These are phyloP conservation scores for Tenthredo scrophulariae DNA, from an alignment of 2,888 invertebrate species.

Conservation along the genomic window DNA sequence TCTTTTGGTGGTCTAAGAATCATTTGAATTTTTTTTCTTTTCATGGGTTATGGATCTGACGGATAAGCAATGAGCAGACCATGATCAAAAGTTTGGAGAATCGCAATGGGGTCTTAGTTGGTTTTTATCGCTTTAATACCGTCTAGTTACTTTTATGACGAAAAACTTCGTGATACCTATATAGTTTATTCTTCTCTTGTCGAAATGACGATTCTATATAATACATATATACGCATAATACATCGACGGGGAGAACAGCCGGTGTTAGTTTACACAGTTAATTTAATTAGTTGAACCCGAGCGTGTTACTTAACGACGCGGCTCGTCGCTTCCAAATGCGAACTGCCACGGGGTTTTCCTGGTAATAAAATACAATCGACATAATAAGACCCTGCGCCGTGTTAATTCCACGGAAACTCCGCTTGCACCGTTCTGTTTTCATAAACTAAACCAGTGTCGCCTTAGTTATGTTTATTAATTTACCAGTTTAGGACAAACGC, in stretches of 20 bases:
- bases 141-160: background rate
- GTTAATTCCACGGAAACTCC: background rate
- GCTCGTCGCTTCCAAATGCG: conserved; percentile 32
- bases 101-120: background rate
- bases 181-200: background rate
- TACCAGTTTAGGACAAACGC: background rate
- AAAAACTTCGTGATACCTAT: background rate
- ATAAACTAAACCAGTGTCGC: background rate
- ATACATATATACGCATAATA: background rate
- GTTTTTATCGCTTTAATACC: background rate
- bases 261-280: conserved; percentile 37
- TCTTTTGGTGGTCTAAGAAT: conserved; percentile 21
- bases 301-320: conserved; percentile 35
- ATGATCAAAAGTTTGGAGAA: background rate
- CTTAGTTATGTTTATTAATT: background rate
- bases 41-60: background rate
- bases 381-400: conserved; percentile 1
- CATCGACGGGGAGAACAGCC: background rate
- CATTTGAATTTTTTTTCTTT: background rate
- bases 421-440: background rate
- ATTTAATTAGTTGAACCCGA: conserved; percentile 34
- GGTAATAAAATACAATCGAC: conserved; percentile 45
- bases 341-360: conserved; percentile 7
- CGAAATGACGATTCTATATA: background rate
- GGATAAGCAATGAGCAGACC: background rate